These are phyloP conservation scores for Bovichtus variegatus DNA, from an alignment of 2,797 vertebrate species.

Conservation along the genomic window DNA sequence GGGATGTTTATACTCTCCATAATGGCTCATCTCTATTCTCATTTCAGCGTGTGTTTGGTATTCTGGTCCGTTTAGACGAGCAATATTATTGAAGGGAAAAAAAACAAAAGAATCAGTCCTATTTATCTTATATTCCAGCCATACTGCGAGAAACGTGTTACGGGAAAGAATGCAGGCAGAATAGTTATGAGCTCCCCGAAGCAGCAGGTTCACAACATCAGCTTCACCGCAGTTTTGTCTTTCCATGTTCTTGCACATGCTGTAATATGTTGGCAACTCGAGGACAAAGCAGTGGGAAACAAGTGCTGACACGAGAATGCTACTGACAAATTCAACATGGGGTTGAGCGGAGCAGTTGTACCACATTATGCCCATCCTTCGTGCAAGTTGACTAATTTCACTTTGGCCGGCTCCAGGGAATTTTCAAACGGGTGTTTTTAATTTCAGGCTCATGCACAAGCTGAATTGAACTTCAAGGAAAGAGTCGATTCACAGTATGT, in stretches of 20 bases:
- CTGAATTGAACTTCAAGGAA: conserved; percentile 56
- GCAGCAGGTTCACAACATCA: conserved; percentile 48
- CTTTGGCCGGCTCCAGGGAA: conserved; percentile 32
- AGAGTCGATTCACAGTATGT: conserved; percentile 43
- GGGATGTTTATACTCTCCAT: conserved; percentile 76
- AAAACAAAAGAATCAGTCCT: conserved; percentile 46
- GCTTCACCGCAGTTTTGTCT: conserved; percentile 22
- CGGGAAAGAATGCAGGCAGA: conserved; percentile 38
- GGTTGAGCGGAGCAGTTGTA: conserved; percentile 23
- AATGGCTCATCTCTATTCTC: conserved; percentile 65
- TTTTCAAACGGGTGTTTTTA: conserved; percentile 54
- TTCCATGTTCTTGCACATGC: conserved; percentile 15
- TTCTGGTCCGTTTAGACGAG: conserved; percentile 61
- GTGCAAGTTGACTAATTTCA: conserved; percentile 53
- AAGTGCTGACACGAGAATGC: conserved; percentile 37
- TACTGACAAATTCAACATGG: conserved; percentile 45
- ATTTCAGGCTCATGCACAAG: conserved; percentile 55
- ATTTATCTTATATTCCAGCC: conserved; percentile 66
- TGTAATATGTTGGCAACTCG: conserved; percentile 19
- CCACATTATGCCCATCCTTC: conserved; percentile 40
- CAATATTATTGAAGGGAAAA: conserved; percentile 52
- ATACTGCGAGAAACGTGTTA: conserved; percentile 48
- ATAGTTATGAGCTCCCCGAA: conserved; percentile 51
- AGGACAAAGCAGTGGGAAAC: conserved; percentile 26
- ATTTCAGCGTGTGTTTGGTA: conserved; percentile 64